A percentile compares a stretch with the other conserved stretches of the same genome.
Evolutionary conservation across 2,797 vertebrate species (phyloP).

Genomic region (Lindbergichthys nudifrons): DNA sequence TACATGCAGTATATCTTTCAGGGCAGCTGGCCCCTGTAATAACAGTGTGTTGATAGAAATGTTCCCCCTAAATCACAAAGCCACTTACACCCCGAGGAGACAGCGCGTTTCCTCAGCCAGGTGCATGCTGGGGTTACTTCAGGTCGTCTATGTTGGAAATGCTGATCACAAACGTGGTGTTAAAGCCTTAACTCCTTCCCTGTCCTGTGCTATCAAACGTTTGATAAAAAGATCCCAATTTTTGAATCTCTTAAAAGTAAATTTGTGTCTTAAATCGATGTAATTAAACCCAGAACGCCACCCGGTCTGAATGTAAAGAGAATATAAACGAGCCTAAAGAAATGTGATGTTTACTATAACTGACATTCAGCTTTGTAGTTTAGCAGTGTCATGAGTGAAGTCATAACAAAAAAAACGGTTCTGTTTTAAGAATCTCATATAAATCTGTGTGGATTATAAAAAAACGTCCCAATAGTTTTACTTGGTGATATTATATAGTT

Average conservation of each 20-base stretch:
- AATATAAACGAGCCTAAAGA: constrained; percentile 42
- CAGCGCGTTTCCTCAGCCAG: constrained; percentile 17
- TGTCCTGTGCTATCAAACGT: constrained; percentile 6
- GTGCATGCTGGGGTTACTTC: constrained; percentile 12
- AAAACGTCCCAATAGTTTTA: constrained; percentile 5
- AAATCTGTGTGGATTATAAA: constrained; percentile 16
- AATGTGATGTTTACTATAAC: constrained; percentile 55
- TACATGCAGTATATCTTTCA: constrained; percentile 41
- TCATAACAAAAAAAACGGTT: constrained; percentile 66
- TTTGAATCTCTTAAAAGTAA: constrained; percentile 6
- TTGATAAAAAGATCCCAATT: constrained; percentile 1
- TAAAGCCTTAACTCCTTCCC: constrained; percentile 43
- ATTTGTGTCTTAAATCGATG: constrained; percentile 23
- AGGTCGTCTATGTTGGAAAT: constrained; percentile 18
- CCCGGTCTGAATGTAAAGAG: constrained; percentile 65
- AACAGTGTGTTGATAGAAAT: neutral
- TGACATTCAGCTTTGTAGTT: constrained; percentile 40
- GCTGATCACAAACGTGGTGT: constrained; percentile 17
- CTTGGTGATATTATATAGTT: constrained; percentile 8
- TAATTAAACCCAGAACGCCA: constrained; percentile 22
- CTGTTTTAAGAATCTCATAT: constrained; percentile 85
- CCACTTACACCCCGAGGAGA: constrained; percentile 20
- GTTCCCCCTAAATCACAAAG: constrained; percentile 17
- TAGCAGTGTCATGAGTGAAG: constrained; percentile 31
- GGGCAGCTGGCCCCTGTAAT: constrained; percentile 27